These are phyloP conservation scores for Laticauda laticaudata DNA, from an alignment of 2,113 vertebrate genomes.

Conservation along the genomic window DNA sequence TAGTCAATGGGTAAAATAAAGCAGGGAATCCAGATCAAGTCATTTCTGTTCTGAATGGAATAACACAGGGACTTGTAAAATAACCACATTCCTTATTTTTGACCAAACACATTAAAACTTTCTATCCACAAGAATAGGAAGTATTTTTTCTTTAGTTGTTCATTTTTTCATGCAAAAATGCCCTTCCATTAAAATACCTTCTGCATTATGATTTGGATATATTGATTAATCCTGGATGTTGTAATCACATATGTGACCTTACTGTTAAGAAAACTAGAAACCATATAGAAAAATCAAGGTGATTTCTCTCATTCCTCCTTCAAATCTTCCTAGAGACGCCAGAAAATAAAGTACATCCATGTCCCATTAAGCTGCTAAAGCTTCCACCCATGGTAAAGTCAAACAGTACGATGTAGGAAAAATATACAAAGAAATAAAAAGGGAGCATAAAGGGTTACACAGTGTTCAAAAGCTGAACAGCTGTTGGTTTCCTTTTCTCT, in stretches of 20 bases:
- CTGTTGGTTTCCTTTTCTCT: neutral
- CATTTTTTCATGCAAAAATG: neutral
- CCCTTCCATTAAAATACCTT: neutral
- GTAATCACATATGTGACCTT: neutral
- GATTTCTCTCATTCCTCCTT: neutral
- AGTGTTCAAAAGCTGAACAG: neutral
- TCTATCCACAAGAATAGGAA: neutral
- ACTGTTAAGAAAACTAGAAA: neutral
- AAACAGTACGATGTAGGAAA: neutral
- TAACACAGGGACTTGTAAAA: too few relatives aligned
- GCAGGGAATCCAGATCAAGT: constrained; percentile 48
- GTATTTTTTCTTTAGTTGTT: neutral
- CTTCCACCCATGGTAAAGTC: neutral
- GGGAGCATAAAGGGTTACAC: neutral
- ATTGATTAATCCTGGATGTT: neutral
- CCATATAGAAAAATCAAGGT: neutral
- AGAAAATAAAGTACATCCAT: neutral
- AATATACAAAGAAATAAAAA: neutral
- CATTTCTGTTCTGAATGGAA: too few relatives aligned
- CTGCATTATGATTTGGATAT: neutral
- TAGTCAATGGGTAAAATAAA: constrained; percentile 55
- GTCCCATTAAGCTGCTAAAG: neutral
- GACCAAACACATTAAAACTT: constrained; percentile 16
- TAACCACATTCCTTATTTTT: too few relatives aligned
- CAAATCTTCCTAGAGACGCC: neutral